Evolutionary conservation across 1,140 invertebrate genomes (phyloP).

Genomic region (Portunus trituberculatus): DNA sequence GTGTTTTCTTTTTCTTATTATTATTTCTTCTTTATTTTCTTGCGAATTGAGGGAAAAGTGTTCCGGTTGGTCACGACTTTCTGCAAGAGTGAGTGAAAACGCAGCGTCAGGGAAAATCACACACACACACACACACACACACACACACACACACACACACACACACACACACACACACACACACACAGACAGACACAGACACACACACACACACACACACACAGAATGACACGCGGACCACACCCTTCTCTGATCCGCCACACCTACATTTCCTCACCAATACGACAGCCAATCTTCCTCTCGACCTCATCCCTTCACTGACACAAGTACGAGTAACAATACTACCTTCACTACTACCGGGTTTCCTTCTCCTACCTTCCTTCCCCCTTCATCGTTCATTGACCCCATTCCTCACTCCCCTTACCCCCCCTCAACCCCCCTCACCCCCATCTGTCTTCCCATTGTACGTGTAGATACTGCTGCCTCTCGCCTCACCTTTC

Average conservation of each 20-base stretch:
- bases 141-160: conserved; percentile 3
- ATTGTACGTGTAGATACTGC: too few species aligned
- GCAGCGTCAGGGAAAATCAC: background rate
- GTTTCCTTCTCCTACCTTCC: background rate
- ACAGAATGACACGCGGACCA: background rate
- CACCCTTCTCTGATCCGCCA: background rate
- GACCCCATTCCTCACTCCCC: background rate
- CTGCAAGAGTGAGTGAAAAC: background rate
- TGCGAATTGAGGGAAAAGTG: background rate
- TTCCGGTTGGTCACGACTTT: background rate
- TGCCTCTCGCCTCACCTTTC: background rate
- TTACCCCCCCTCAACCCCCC: background rate
- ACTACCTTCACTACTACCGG: background rate
- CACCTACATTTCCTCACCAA: background rate
- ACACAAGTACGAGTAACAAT: background rate
- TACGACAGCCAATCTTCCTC: too few species aligned
- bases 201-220: background rate
- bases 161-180: background rate
- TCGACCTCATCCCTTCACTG: background rate
- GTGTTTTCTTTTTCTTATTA: too few species aligned
- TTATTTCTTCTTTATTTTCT: background rate
- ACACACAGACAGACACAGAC: background rate
- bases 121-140: background rate
- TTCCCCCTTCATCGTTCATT: background rate
- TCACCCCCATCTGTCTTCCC: background rate